Percentiles rank a stretch among this genome's conserved stretches.
These are phyloP conservation scores for Zaprionus davidi DNA, from an alignment of 1,140 invertebrate genomes.

Conservation along the genomic window DNA sequence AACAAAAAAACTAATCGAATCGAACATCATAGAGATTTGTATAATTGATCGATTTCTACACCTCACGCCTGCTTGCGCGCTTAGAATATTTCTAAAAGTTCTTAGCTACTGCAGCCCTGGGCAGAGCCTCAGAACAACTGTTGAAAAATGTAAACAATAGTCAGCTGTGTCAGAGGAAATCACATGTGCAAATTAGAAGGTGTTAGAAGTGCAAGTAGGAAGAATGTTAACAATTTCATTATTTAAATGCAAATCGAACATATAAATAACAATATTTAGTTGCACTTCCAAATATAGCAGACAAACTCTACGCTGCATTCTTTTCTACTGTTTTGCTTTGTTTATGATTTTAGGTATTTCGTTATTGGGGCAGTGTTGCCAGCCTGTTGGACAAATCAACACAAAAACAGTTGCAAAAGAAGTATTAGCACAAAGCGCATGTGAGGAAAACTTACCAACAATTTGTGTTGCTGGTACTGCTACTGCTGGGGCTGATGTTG, in stretches of 20 bases:
- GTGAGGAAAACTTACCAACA: constrained; percentile 72
- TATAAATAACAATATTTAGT: background rate
- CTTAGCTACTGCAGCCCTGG: constrained; percentile 22
- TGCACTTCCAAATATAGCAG: background rate
- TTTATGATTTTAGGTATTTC: constrained; percentile 41
- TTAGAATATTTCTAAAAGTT: background rate
- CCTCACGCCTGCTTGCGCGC: background rate
- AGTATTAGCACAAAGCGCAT: constrained; percentile 62
- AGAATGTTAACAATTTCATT: constrained; percentile 2
- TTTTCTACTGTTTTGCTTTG: constrained; percentile 7
- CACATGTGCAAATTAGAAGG: constrained; percentile 1
- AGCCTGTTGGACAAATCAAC: constrained; percentile 56
- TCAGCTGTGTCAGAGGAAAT: constrained; percentile 35
- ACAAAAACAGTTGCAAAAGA: constrained; percentile 67
- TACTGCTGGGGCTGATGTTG: constrained; percentile 5
- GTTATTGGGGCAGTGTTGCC: constrained; percentile 49
- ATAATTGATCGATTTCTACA: background rate
- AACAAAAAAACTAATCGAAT: background rate
- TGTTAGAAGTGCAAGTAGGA: background rate
- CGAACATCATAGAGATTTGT: background rate
- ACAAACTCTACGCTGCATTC: background rate
- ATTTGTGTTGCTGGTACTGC: constrained; percentile 34
- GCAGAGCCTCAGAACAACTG: constrained; percentile 6
- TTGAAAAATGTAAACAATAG: constrained; percentile 51
- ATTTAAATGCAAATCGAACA: background rate